Base-by-base conservation (phyloP, 2,113 vertebrate genomes). In the Otus sunia region DNA sequence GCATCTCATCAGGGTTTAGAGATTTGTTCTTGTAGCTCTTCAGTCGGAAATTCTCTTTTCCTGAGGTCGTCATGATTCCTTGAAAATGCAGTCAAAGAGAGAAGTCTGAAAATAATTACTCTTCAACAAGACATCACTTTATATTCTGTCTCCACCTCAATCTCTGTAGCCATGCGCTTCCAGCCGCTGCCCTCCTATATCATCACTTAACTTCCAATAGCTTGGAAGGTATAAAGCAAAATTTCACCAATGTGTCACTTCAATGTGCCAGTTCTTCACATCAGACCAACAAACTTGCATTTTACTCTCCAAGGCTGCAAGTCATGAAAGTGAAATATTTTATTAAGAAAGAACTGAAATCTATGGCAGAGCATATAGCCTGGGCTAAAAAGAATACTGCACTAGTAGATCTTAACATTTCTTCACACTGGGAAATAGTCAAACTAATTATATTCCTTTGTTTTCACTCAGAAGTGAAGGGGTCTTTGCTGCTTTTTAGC, bases 11-110 rank as follows among this genome's bases (percentile, higher is more conserved):
- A 41, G 99, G 98, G 96, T 99, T 99, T 69, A 99, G 98, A 41
- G 99, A 99, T 96, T 99, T 99, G 98, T 99, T 99, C 98, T 99
- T 99, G 95, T 99, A 99, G 98, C 99, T 99, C 97, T 99, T 99
- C 95, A 99, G 98, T 93, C 99, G 99, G 94, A 99, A 99, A 97
- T 99, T 99, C 94, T 99, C 99, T 98, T 99, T 99, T 98, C 98
- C 98, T 98, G 99, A 98, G 97, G 99, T 99, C 93, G 99, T 99
- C 98, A 98, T 99, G 98, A 77, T 98, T 98, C 97, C 99, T 99
- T 95, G 43, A 66, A 19, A 71, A 69, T 3, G 6, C 6, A 53
- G 88, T 84, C 17, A 23, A 67, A 82, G 62, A 69, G 22, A 82
- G 29, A 79, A 41, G 60, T 50, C 59, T 64, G 72, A 49, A 85